Percentiles rank a stretch among this genome's conserved stretches.
These are phyloP conservation scores for Astropecten irregularis DNA, from an alignment of 53 echinoderm and acorn worm species.

Conservation along the genomic window DNA sequence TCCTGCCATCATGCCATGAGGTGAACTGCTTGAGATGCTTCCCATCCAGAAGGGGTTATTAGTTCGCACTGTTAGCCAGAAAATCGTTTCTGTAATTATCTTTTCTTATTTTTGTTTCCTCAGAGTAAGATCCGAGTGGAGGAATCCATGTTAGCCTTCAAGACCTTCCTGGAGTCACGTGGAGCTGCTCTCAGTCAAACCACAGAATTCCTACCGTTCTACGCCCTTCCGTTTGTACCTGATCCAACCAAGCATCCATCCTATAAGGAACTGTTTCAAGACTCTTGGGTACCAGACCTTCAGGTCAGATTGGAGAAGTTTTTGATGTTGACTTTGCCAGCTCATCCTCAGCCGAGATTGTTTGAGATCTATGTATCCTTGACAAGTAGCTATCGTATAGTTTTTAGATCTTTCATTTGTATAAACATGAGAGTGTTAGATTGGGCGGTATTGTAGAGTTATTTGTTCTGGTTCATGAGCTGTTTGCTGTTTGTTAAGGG, in stretches of 20 bases:
- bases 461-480: not conserved
- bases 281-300: slow-evolving; percentile 96
- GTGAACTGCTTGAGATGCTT: no score
- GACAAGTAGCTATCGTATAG: not conserved
- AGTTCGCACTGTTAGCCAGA: no score
- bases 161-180: slow-evolving; percentile 84
- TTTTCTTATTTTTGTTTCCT: no score
- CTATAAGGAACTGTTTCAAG: slow-evolving; percentile 94
- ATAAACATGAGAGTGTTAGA: no score
- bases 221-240: slow-evolving; percentile 96
- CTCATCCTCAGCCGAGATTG: slow-evolving; percentile 88
- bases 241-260: slow-evolving; percentile 98
- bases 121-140: slow-evolving; percentile 85
- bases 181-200: slow-evolving; percentile 95
- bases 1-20: no score
- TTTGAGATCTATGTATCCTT: slow-evolving; percentile 96
- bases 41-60: no score
- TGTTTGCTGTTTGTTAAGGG: no score
- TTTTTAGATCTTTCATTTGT: not conserved
- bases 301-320: slow-evolving; percentile 92
- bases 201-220: slow-evolving; percentile 97
- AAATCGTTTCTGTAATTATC: no score
- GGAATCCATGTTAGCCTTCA: slow-evolving; percentile 90
- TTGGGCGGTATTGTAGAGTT: no score
- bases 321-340: slow-evolving; percentile 80